Evolutionary conservation across 2,888 invertebrate genomes (phyloP), one percentile per base, ranked within the genome.

Genomic region (Nineta flava): DNA sequence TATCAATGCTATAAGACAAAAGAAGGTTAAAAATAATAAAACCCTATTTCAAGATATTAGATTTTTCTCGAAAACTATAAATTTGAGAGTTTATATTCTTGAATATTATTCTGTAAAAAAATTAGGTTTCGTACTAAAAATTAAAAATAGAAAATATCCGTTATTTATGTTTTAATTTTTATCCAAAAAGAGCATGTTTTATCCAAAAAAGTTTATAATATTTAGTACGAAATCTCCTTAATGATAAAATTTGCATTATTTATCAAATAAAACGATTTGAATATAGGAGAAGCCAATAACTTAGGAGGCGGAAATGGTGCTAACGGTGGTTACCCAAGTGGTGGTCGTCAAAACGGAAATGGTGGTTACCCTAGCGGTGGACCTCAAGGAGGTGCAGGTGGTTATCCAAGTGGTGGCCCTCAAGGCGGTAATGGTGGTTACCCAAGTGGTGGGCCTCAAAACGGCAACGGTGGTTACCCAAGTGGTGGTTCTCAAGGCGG

Each of bases 401-500:
- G 66, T 13, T 65, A 64, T 53, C 59, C 64, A 47, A 58, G 59
- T 46, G 63, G 62, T 38, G 58, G 61, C 50, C 60, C 61, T 15
- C 52, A 50, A 46, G 52, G 46, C 15, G 53, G 53, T 9, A 55
- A 57, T 47, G 53, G 53, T 21, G 53, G 54, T 42, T 47, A 46
- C 38, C 49, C 32, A 35, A 31, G 46, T 32, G 50, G 52, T 40
- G 47, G 50, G n/a, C n/a, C n/a, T 34, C 16, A 21, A 15, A 31
- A 46, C 12, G 48, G 48, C 5, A 13, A 51, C 34, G 51, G 48
- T 13, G 59, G 59, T 43, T 52, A 50, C 9, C 46, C 47, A 31
- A 50, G 52, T 31, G 52, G 52, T 31, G 40, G 50, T 38, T 34
- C 40, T 13, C 48, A 38, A 35, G 55, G 55, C 19, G 55, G 54